Evolutionary conservation across 2,888 invertebrate species (phyloP).

Genomic region (Lasioglossum lativentre): DNA sequence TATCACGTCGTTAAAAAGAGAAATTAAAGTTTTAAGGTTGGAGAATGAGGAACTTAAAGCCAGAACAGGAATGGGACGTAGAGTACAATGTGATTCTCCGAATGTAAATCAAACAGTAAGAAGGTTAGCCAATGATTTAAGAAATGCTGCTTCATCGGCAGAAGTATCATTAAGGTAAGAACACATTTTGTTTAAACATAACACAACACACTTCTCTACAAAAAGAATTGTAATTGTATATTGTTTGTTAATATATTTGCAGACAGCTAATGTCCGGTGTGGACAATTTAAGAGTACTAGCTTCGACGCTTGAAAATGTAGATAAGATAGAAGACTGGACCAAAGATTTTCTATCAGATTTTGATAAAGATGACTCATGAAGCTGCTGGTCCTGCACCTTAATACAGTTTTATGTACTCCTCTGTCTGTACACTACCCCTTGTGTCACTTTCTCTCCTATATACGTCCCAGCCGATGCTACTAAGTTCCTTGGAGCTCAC

Average conservation of each 20-base stretch:
- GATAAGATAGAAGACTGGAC: slow-evolving; percentile 86
- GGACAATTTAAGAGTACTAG: slow-evolving; percentile 88
- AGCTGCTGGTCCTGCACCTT: slow-evolving; percentile 85
- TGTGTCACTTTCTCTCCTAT: slow-evolving; percentile 48
- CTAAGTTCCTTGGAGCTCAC: slow-evolving; percentile 65
- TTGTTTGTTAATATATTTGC: slow-evolving; percentile 68
- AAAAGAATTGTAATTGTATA: slow-evolving; percentile 23
- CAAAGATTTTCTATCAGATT: slow-evolving; percentile 85
- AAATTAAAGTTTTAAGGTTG: slow-evolving; percentile 88
- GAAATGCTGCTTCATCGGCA: slow-evolving; percentile 88
- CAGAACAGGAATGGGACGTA: slow-evolving; percentile 84
- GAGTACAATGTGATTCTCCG: slow-evolving; percentile 78
- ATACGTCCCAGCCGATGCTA: slow-evolving; percentile 60
- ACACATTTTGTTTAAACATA: neutral
- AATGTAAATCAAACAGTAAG: slow-evolving; percentile 83
- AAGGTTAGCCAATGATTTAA: slow-evolving; percentile 87
- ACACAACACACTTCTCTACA: neutral
- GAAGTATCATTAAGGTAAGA: slow-evolving; percentile 88
- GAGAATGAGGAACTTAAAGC: slow-evolving; percentile 86
- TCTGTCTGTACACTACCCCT: slow-evolving; percentile 52
- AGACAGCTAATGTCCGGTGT: slow-evolving; percentile 89
- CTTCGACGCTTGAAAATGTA: slow-evolving; percentile 87
- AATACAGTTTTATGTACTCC: slow-evolving; percentile 68
- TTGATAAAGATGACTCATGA: slow-evolving; percentile 84
- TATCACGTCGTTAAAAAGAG: slow-evolving; percentile 88